Conservation (phyloP, 2,113 vertebrate genomes). For the Jacana jacana region DNA sequence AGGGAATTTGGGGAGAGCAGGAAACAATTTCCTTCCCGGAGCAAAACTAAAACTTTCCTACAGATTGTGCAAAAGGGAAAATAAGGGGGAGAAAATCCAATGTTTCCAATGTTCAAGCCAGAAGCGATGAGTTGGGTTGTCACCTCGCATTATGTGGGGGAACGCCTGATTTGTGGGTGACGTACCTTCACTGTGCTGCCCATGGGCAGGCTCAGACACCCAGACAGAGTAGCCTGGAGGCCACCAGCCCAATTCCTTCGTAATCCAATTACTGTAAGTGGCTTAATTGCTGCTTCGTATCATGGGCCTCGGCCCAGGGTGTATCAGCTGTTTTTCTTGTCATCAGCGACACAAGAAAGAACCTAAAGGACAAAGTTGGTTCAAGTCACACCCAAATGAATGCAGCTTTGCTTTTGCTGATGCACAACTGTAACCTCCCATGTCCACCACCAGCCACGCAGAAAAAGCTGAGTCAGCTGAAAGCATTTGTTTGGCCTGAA, state of each 20-base stretch:
- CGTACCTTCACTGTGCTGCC: rapidly evolving
- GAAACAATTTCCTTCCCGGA: background rate
- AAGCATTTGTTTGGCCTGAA: background rate
- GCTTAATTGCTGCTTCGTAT: background rate
- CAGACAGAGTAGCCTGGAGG: background rate
- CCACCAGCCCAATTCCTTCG: background rate
- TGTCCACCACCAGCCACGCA: background rate
- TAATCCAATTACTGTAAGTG: background rate
- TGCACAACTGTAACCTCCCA: background rate
- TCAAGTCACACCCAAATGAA: background rate
- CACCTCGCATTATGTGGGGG: background rate
- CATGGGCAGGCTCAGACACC: background rate
- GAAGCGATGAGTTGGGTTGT: background rate
- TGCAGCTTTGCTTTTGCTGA: background rate
- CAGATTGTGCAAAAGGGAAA: background rate
- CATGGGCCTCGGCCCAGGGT: rapidly evolving
- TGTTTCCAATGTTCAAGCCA: background rate
- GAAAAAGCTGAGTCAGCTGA: background rate
- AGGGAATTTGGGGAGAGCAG: background rate
- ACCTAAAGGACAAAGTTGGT: background rate
- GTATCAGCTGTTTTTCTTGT: background rate
- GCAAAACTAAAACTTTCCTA: background rate
- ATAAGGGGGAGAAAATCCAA: rapidly evolving
- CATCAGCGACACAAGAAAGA: background rate
- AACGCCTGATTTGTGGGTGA: background rate